Evolutionary conservation across 2,888 invertebrate species (phyloP).

Genomic region (Maniola hyperantus): DNA sequence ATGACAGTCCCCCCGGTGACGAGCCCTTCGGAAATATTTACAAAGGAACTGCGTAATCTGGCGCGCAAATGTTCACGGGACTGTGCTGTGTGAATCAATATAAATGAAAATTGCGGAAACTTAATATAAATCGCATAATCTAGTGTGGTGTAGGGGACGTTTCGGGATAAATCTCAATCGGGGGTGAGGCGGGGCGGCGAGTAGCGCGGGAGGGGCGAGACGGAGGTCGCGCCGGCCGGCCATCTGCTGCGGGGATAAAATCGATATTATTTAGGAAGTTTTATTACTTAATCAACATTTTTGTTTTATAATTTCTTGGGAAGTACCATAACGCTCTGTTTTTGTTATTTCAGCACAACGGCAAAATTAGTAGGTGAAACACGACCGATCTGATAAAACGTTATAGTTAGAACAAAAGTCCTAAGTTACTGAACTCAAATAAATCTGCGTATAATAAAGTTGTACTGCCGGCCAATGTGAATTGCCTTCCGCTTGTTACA

Average conservation of each 20-base stretch:
- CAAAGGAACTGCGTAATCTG: slow-evolving; percentile 64
- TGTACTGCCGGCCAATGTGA: slow-evolving; percentile 9
- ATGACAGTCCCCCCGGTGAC: slow-evolving; percentile 62
- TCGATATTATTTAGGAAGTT: slow-evolving; percentile 77
- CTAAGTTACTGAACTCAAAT: neutral
- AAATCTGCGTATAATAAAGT: slow-evolving; percentile 11
- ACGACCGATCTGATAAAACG: neutral
- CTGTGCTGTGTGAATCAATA: slow-evolving; percentile 63
- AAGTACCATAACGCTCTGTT: neutral
- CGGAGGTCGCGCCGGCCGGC: slow-evolving; percentile 64
- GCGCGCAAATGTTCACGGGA: slow-evolving; percentile 62
- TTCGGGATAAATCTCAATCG: slow-evolving; percentile 79
- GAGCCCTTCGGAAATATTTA: slow-evolving; percentile 70
- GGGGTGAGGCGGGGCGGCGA: slow-evolving; percentile 67
- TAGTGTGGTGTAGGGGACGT: slow-evolving; percentile 73
- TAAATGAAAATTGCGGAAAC: slow-evolving; percentile 79
- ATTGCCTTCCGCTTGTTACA: slow-evolving; percentile 22
- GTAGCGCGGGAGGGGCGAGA: slow-evolving; percentile 65
- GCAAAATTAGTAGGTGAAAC: neutral
- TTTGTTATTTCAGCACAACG: neutral
- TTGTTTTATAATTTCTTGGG: neutral
- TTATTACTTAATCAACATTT: slow-evolving; percentile 24
- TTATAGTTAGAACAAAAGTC: slow-evolving; percentile 34
- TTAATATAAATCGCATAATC: slow-evolving; percentile 82
- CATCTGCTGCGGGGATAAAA: slow-evolving; percentile 78